Percentiles rank a stretch among this genome's conserved stretches.
phyloP scores from a whole-genome alignment of 2,888 invertebrate genomes.

The Apamea crenata region DNA sequence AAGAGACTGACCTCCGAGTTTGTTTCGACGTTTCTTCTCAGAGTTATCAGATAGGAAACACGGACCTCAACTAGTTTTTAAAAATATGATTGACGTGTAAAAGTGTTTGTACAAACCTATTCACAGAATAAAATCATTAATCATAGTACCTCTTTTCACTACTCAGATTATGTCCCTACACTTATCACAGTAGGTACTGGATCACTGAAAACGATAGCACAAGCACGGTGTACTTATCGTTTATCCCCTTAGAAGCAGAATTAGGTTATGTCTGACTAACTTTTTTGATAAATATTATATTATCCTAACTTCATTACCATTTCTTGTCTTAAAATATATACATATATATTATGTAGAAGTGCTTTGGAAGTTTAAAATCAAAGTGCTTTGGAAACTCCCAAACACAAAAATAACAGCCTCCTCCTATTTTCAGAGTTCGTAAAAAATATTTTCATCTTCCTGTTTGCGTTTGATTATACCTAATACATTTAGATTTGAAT shows the following conservation, averaged over 20 bases:
- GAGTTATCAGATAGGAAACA: no score
- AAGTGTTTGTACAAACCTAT: not conserved
- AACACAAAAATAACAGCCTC: not conserved
- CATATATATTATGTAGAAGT: no score
- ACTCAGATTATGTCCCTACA: not conserved
- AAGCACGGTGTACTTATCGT: no score
- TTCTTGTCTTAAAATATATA: not conserved
- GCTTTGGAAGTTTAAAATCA: not conserved
- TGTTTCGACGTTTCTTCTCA: no score
- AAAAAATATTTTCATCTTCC: not conserved
- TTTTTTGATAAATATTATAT: not conserved
- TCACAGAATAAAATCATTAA: not conserved
- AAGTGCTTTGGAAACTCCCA: not conserved
- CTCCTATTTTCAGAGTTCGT: not conserved
- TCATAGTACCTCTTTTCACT: not conserved
- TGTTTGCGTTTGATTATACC: not conserved
- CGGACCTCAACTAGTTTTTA: no score
- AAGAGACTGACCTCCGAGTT: no score
- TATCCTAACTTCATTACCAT: not conserved
- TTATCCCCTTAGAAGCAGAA: not conserved
- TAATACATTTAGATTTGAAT: not conserved
- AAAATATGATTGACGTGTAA: no score
- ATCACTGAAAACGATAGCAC: not conserved
- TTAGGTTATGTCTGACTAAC: no score
- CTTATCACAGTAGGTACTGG: not conserved